These are phyloP conservation scores for Chaenodraco wilsoni DNA, from an alignment of 2,797 vertebrate genomes.

Conservation along the genomic window DNA sequence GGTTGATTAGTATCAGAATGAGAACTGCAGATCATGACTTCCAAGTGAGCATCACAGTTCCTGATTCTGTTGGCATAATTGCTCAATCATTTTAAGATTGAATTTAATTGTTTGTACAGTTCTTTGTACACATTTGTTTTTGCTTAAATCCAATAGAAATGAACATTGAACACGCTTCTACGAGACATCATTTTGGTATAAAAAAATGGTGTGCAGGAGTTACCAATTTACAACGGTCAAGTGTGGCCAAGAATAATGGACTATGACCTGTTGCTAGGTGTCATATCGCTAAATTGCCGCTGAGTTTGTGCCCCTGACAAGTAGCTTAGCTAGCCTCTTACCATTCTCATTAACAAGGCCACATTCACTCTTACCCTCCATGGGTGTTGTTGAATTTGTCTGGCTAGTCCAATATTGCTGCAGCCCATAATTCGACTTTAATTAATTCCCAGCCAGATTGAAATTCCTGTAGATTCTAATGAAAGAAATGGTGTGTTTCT, in stretches of 20 bases:
- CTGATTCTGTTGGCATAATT: no score
- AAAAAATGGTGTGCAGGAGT: neutral
- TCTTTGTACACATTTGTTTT: no score
- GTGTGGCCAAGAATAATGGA: conserved; percentile 6
- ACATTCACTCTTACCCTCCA: conserved; percentile 57
- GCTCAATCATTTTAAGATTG: no score
- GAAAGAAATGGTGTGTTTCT: conserved; percentile 76
- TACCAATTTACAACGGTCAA: conserved; percentile 3
- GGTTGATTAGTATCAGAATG: neutral
- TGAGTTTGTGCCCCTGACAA: conserved; percentile 29
- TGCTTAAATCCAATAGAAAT: neutral
- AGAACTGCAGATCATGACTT: no score
- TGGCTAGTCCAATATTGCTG: conserved; percentile 68
- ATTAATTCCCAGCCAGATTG: conserved; percentile 83
- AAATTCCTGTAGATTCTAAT: conserved; percentile 79
- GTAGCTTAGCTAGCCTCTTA: conserved; percentile 33
- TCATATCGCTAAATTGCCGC: conserved; percentile 18
- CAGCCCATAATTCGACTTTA: conserved; percentile 86
- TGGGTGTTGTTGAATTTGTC: conserved; percentile 69
- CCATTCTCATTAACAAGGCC: conserved; percentile 51
- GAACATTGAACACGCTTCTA: neutral
- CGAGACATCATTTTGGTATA: neutral
- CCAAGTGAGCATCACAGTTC: no score
- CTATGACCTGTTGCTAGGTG: conserved; percentile 28
- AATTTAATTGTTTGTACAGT: no score